phyloP scores from a whole-genome alignment of 2,797 vertebrate species.

The Smutsia gigantea region DNA sequence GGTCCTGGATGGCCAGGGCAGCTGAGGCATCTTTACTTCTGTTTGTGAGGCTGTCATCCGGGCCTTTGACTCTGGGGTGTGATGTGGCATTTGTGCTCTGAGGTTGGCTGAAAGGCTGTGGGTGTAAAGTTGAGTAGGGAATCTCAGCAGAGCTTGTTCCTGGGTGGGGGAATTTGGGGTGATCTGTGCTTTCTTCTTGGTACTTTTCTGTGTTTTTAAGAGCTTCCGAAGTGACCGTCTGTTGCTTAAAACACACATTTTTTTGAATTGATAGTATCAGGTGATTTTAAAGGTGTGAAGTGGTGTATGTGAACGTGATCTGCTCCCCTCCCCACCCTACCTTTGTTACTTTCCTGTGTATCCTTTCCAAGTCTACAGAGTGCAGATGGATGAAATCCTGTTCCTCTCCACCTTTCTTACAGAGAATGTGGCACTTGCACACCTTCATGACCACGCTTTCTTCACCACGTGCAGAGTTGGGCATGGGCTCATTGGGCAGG shows the following conservation, averaged over 20 bases:
- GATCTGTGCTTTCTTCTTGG: neutral
- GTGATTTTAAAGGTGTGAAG: neutral
- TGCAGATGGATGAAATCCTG: no score
- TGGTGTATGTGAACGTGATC: fast-evolving
- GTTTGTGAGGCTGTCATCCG: fast-evolving
- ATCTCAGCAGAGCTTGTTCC: neutral
- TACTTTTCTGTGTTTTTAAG: neutral
- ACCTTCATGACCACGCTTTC: neutral
- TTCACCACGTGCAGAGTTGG: neutral
- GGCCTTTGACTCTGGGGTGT: neutral
- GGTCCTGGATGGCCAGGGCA: neutral
- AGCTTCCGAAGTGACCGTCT: neutral
- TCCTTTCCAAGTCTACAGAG: neutral
- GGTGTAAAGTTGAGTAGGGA: neutral
- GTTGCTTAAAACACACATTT: neutral
- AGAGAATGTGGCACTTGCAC: no score
- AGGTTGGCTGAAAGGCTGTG: neutral
- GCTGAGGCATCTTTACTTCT: neutral
- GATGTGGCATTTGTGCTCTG: neutral
- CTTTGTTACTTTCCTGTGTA: fast-evolving
- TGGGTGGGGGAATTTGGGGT: neutral
- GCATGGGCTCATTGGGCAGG: neutral
- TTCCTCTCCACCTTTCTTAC: no score
- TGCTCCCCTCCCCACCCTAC: no score
- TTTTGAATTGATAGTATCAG: neutral